Percentiles rank a stretch among this genome's conserved stretches.
Conservation (phyloP, 2,113 vertebrate genomes). For the Acanthisitta chloris region DNA sequence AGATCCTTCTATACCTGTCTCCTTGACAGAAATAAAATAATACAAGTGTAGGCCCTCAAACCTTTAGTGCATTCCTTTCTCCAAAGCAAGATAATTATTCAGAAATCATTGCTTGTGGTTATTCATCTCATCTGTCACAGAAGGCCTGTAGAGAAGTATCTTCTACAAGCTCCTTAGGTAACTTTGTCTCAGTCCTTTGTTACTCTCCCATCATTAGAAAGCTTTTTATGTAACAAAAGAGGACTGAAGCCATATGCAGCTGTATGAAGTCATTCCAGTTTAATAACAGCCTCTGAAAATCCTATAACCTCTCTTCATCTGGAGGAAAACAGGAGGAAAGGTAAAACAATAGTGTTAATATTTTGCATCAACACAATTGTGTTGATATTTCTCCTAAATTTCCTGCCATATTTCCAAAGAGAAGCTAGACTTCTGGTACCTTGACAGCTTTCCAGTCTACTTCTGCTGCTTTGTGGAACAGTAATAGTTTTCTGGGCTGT, state of each 20-base stretch:
- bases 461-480: background rate
- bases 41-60: background rate
- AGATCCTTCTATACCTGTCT: background rate
- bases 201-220: background rate
- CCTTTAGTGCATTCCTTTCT: background rate
- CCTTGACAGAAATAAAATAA: background rate
- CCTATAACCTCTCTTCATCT: background rate
- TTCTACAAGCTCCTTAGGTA: background rate
- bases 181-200: background rate
- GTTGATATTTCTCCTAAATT: background rate
- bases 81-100: background rate
- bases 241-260: background rate
- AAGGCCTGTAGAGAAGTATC: background rate
- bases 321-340: slow-evolving; percentile 33
- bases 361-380: background rate
- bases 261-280: background rate
- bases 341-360: slow-evolving; percentile 31
- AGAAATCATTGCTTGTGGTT: background rate
- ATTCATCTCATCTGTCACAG: background rate
- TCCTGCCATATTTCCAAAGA: slow-evolving; percentile 5
- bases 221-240: background rate
- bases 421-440: background rate
- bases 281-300: background rate
- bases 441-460: background rate
- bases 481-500: background rate